Evolutionary conservation across 2,113 vertebrate species (phyloP).

Genomic region (Macaca mulatta): DNA sequence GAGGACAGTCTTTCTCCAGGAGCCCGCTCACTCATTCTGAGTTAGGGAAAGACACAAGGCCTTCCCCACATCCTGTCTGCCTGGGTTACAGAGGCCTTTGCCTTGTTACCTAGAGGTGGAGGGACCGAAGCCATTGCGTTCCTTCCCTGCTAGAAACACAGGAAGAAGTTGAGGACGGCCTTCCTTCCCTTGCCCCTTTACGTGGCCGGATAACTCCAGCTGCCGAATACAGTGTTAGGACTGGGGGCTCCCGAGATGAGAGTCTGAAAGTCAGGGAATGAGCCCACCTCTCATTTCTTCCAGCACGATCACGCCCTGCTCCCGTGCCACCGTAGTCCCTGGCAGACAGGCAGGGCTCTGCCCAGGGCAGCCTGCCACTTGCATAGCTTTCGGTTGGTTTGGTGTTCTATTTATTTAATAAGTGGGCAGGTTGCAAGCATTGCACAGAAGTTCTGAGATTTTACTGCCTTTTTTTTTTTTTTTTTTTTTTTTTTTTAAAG

Average conservation of each 20-base stretch:
- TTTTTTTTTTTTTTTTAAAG: not conserved
- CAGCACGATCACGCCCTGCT: not conserved
- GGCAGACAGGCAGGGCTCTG: fast-evolving
- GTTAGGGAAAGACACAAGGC: fast-evolving
- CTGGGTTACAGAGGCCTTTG: not conserved
- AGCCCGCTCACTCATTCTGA: fast-evolving
- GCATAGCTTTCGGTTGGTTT: conserved; percentile 30
- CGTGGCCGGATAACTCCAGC: conserved; percentile 34
- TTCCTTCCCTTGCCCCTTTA: fast-evolving
- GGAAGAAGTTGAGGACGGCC: not conserved
- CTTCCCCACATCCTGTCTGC: not conserved
- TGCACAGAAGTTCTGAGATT: conserved; percentile 28
- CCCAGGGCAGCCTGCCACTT: conserved; percentile 41
- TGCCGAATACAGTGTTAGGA: not conserved
- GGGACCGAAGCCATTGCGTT: not conserved
- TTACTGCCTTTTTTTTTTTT: not conserved
- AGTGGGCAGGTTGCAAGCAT: conserved; percentile 20
- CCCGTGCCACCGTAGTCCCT: fast-evolving
- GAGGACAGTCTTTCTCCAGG: not conserved
- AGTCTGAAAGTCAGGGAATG: conserved; percentile 48
- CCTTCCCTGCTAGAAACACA: not conserved
- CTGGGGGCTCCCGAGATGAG: not conserved
- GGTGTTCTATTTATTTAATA: not conserved
- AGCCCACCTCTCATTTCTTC: not conserved
- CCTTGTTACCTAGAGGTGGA: not conserved